A percentile compares a stretch with the other conserved stretches of the same genome.
phyloP scores from a whole-genome alignment of 2,113 vertebrate species.

The Cottus gobio region DNA sequence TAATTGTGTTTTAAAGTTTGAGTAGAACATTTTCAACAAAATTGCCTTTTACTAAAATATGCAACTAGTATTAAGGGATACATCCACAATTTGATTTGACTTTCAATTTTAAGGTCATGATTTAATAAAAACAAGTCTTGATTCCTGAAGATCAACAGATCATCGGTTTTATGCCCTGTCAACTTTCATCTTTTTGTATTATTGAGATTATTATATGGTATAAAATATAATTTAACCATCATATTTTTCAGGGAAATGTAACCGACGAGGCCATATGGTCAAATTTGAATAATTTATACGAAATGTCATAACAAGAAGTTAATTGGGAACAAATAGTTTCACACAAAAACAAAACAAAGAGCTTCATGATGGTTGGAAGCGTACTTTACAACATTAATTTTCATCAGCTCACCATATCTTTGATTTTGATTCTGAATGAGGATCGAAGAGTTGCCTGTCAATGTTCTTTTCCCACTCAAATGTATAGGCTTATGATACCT shows the following conservation, averaged over 20 bases:
- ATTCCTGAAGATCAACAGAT: neutral
- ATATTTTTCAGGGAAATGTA: neutral
- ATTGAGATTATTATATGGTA: neutral
- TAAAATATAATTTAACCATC: neutral
- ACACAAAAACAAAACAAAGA: neutral
- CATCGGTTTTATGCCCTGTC: neutral
- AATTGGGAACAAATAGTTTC: neutral
- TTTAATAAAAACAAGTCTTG: neutral
- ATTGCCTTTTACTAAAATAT: slow-evolving; percentile 6
- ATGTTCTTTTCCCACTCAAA: neutral
- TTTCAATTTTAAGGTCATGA: neutral
- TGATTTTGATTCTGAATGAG: neutral
- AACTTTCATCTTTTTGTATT: neutral
- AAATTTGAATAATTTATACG: neutral
- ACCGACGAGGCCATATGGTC: neutral
- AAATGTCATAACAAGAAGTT: neutral
- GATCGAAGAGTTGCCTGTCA: neutral
- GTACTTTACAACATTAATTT: neutral
- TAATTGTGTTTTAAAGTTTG: neutral
- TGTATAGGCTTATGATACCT: neutral
- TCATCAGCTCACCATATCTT: neutral
- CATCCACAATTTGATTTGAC: neutral
- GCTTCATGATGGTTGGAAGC: neutral
- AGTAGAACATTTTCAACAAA: neutral
- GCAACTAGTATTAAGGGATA: neutral